These are phyloP conservation scores for Crossocerus cetratus DNA, from an alignment of 2,888 invertebrate species.

Conservation along the genomic window DNA sequence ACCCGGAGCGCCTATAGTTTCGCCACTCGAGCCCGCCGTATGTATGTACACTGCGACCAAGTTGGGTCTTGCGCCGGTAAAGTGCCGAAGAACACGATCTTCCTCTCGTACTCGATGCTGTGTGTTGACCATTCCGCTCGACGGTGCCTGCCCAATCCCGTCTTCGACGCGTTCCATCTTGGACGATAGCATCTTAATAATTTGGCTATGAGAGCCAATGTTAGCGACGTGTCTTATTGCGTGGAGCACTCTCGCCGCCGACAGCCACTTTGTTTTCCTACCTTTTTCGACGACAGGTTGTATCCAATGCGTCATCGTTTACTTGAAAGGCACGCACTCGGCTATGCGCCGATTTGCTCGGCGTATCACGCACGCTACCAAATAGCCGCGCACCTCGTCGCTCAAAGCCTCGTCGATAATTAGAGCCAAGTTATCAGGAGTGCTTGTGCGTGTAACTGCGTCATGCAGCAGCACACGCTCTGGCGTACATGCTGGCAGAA, in stretches of 20 bases:
- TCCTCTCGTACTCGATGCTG: slow-evolving; percentile 27
- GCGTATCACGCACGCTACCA: no score
- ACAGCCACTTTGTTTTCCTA: not conserved
- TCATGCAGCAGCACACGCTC: slow-evolving; percentile 11
- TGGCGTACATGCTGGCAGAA: slow-evolving; percentile 15
- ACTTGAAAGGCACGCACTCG: no score
- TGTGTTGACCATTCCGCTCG: slow-evolving; percentile 34
- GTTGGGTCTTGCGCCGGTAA: slow-evolving; percentile 5
- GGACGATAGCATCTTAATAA: slow-evolving; percentile 47
- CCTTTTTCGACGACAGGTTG: no score
- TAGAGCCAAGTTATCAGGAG: slow-evolving; percentile 11
- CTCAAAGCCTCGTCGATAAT: slow-evolving; percentile 30
- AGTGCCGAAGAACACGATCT: slow-evolving; percentile 23
- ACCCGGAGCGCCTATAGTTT: slow-evolving; percentile 52
- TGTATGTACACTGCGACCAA: not conserved
- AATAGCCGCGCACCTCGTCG: slow-evolving; percentile 31
- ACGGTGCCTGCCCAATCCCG: slow-evolving; percentile 46
- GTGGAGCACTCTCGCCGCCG: not conserved
- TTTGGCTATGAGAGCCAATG: slow-evolving; percentile 32
- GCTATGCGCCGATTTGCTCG: no score
- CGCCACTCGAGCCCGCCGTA: slow-evolving; percentile 31
- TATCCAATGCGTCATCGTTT: no score
- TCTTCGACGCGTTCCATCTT: slow-evolving; percentile 41
- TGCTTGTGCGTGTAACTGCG: slow-evolving; percentile 14
- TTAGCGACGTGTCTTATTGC: slow-evolving; percentile 5